Percentiles rank a stretch among this genome's conserved stretches.
Conservation (phyloP, 2,888 invertebrate species). For the Lithosia quadra region DNA sequence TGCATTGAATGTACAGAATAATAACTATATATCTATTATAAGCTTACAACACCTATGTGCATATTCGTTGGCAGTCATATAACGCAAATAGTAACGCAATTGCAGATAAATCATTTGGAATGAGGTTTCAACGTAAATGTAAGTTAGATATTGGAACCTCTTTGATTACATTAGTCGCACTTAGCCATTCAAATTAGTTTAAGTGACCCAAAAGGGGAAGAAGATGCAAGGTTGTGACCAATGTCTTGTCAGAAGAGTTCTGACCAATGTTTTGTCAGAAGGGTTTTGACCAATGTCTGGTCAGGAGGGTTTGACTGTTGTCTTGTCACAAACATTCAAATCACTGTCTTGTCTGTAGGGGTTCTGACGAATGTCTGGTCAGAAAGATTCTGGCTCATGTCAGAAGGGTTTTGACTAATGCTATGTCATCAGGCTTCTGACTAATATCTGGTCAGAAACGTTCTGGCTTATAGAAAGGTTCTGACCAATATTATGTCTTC, state of each 20-base stretch:
- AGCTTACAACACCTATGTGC: conserved; percentile 31
- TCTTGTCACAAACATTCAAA: too few relatives aligned
- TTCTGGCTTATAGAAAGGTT: too few relatives aligned
- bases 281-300: neutral
- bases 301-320: neutral
- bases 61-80: conserved; percentile 24
- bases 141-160: neutral
- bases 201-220: neutral
- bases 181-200: neutral
- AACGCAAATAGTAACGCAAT: neutral
- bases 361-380: too few relatives aligned
- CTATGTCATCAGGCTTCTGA: too few relatives aligned
- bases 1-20: conserved; percentile 42
- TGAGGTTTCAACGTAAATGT: neutral
- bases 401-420: too few relatives aligned
- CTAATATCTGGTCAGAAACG: too few relatives aligned
- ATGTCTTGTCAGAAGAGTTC: neutral
- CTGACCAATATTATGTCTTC: too few relatives aligned
- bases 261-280: too few relatives aligned
- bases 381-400: too few relatives aligned
- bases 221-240: neutral
- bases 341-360: too few relatives aligned
- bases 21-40: conserved; percentile 23
- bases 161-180: neutral
- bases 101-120: neutral